Evolutionary conservation across 2,888 invertebrate genomes (phyloP), one percentile per base, ranked within the genome.

Genomic region (Malthinus seriepunctatus): DNA sequence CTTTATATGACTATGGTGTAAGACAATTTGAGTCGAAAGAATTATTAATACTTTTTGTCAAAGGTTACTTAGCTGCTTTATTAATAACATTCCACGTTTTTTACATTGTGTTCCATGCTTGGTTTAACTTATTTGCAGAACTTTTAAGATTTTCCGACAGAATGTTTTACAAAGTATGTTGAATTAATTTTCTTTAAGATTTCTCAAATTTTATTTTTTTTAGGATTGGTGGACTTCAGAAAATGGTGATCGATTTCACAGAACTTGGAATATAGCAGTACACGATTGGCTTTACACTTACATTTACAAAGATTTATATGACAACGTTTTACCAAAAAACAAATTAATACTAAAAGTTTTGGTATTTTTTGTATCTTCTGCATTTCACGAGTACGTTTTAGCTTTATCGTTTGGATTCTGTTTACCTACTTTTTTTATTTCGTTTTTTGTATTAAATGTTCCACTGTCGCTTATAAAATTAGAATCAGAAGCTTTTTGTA

Each of bases 221-320:
- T n/a, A n/a, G n/a, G n/a, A n/a, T 72, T 97, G 97, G 97, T 97
- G 97, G 97, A 95, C 92, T 52, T 86, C 89, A 1, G 87, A 88
- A 0, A 87, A 88, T n/a, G 95, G 88, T 78, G 86, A 88, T 0
- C 83, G 82, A 8, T 97, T 88, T 78, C 97, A 93, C 77, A 86
- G 95, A n/a, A 90, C 90, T 4, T 97, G 97, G 97, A 98, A 98
- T 77, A 85, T 93, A 10, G 88, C 96, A 0, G 95, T 97, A 0
- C 92, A 97, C 75, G 93, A 95, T 67, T 98, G 96, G 95, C 82
- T 97, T 0, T 92, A 94, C 69, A 87, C 88, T 3, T 95, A 97
- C 77, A 83, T 98, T 57, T 95, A 94, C 78, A 87, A 86, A 69
- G 95, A 94, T 50, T 66, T 79, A 32, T 78, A 81, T 62, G 80